Evolutionary conservation across 2,113 vertebrate species (phyloP).

Genomic region (Camelus dromedarius): DNA sequence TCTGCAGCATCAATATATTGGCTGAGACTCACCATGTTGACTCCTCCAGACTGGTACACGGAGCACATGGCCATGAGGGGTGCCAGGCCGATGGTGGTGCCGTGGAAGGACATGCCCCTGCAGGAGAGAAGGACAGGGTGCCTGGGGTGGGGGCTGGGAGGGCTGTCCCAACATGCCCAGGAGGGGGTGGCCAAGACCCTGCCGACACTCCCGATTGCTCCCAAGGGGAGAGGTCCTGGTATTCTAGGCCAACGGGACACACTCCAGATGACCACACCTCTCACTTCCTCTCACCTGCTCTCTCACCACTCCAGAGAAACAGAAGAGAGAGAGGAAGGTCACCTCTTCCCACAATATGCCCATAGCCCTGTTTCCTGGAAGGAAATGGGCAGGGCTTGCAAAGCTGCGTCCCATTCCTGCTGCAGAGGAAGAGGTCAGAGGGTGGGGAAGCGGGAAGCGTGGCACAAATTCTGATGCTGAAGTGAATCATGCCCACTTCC

Average conservation of each 20-base stretch:
- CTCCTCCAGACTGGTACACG: slow-evolving; percentile 96
- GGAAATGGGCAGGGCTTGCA: slow-evolving; percentile 66
- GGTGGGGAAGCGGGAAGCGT: background rate
- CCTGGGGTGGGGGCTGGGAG: background rate
- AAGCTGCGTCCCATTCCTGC: slow-evolving; percentile 55
- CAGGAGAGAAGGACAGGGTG: slow-evolving; percentile 69
- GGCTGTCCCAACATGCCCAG: background rate
- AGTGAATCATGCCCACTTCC: slow-evolving; percentile 72
- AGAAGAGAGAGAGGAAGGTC: slow-evolving; percentile 3
- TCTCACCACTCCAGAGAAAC: background rate
- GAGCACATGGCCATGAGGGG: slow-evolving; percentile 98
- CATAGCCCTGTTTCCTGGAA: background rate
- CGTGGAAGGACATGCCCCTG: slow-evolving; percentile 95
- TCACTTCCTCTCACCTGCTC: slow-evolving; percentile 53
- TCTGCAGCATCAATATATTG: background rate
- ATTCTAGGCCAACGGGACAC: background rate
- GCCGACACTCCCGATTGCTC: background rate
- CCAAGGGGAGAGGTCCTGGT: background rate
- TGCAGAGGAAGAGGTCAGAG: slow-evolving; percentile 60
- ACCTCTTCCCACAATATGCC: background rate
- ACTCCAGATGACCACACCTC: slow-evolving; percentile 41
- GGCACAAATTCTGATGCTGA: background rate
- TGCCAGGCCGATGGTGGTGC: slow-evolving; percentile 96
- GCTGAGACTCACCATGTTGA: slow-evolving; percentile 94
- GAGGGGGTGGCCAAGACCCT: background rate